Percentiles rank a stretch among this genome's conserved stretches.
These are phyloP conservation scores for Ostrea edulis DNA, from an alignment of 1,140 invertebrate genomes.

Conservation along the genomic window DNA sequence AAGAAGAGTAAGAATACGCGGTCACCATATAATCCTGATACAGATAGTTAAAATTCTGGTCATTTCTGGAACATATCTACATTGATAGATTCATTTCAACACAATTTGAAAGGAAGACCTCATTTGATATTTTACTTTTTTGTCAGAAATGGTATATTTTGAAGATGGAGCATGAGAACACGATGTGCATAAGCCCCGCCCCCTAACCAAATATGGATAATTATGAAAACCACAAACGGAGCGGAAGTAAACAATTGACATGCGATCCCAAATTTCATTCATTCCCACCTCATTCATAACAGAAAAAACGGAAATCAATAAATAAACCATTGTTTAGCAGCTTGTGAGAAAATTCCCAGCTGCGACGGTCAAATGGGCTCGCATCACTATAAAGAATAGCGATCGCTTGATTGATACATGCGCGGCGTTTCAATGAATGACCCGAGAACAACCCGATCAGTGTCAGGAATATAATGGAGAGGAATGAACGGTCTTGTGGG, in stretches of 20 bases:
- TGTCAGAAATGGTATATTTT: neutral
- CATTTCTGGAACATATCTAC: neutral
- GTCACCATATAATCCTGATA: neutral
- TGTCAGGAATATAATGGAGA: neutral
- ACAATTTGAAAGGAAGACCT: neutral
- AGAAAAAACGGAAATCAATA: constrained; percentile 9
- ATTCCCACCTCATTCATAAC: neutral
- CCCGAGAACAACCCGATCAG: neutral
- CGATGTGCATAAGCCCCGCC: neutral
- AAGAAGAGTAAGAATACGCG: neutral
- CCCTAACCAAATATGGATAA: constrained; percentile 8
- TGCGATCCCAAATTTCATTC: constrained; percentile 35
- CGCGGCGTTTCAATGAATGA: neutral
- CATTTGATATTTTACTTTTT: neutral
- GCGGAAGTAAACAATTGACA: constrained; percentile 38
- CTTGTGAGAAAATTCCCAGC: constrained; percentile 3
- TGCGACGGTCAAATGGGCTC: neutral
- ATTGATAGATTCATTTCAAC: neutral
- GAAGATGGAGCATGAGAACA: neutral
- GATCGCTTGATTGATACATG: neutral
- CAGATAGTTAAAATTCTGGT: neutral
- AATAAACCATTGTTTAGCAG: constrained; percentile 22
- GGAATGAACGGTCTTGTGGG: neutral
- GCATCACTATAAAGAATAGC: neutral
- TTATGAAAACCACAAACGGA: constrained; percentile 23